Evolutionary conservation across 1,140 invertebrate species (phyloP).

Genomic region (Anastatus disparis): DNA sequence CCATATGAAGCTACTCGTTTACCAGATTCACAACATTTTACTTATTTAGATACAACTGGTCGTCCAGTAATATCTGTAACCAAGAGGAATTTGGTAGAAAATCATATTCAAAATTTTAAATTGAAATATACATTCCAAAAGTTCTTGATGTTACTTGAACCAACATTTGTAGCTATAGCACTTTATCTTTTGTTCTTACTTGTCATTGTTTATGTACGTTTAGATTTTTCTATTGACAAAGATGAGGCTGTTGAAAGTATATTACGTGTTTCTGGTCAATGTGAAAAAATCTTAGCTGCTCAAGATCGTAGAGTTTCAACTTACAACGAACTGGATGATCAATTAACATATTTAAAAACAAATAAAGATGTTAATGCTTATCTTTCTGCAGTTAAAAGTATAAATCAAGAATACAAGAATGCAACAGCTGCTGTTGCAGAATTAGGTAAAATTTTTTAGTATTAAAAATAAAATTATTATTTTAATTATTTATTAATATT

Average conservation of each 20-base stretch:
- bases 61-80: conserved; percentile 87
- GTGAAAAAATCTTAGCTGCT: conserved; percentile 69
- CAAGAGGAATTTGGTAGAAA: conserved; percentile 93
- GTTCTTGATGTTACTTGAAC: conserved; percentile 89
- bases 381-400: conserved; percentile 69
- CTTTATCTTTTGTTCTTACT: conserved; percentile 91
- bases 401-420: conserved; percentile 75
- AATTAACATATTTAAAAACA: conserved; percentile 72
- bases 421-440: conserved; percentile 71
- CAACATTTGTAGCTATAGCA: conserved; percentile 86
- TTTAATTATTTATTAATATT: background rate
- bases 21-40: conserved; percentile 84
- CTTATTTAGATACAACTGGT: conserved; percentile 95
- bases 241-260: conserved; percentile 71
- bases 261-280: conserved; percentile 68
- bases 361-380: conserved; percentile 73
- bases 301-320: conserved; percentile 73
- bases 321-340: conserved; percentile 75
- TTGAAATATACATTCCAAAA: conserved; percentile 91
- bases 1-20: conserved; percentile 85
- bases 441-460: conserved; percentile 49
- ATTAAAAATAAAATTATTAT: background rate
- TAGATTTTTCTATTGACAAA: conserved; percentile 93
- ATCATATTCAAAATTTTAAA: conserved; percentile 94
- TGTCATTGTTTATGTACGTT: conserved; percentile 92